Percentiles rank a stretch among this genome's conserved stretches.
phyloP scores from a whole-genome alignment of 2,113 vertebrate species.

The Chloroceryle aenea region DNA sequence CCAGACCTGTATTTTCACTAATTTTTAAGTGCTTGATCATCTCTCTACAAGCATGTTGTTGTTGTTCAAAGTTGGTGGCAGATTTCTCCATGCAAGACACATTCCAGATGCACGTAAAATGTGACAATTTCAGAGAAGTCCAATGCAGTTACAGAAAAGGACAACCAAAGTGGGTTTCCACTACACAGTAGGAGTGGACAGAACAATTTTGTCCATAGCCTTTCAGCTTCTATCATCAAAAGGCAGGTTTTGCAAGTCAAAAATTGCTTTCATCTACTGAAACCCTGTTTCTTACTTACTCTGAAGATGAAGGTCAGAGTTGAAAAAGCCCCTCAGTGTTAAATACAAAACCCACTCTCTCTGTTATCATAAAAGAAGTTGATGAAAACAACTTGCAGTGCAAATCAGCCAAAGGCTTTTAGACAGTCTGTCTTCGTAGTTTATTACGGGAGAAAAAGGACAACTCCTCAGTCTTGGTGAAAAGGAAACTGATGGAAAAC shows the following conservation, averaged over 20 bases:
- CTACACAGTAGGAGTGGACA: accelerated
- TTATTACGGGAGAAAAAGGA: background rate
- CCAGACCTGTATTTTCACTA: background rate
- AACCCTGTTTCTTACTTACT: slow-evolving; percentile 31
- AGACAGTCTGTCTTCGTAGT: background rate
- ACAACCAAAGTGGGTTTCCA: background rate
- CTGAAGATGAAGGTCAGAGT: slow-evolving; percentile 12
- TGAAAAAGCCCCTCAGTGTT: background rate
- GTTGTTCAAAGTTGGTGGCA: background rate
- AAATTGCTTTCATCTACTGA: background rate
- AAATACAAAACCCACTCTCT: background rate
- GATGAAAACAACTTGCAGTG: background rate
- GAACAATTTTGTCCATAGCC: background rate
- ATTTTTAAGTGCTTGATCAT: background rate
- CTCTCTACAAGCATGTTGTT: background rate
- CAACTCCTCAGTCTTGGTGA: background rate
- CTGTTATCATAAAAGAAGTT: background rate
- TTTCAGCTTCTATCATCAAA: slow-evolving; percentile 14
- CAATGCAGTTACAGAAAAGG: background rate
- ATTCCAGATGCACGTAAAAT: accelerated
- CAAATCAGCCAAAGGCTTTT: background rate
- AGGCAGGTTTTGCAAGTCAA: slow-evolving; percentile 15
- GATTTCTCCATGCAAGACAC: background rate
- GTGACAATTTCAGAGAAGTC: accelerated
- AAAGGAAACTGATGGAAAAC: background rate